phyloP scores from a whole-genome alignment of 37 sponge, comb jelly and placozoan genomes.

The Cladorhizidae sp. region DNA sequence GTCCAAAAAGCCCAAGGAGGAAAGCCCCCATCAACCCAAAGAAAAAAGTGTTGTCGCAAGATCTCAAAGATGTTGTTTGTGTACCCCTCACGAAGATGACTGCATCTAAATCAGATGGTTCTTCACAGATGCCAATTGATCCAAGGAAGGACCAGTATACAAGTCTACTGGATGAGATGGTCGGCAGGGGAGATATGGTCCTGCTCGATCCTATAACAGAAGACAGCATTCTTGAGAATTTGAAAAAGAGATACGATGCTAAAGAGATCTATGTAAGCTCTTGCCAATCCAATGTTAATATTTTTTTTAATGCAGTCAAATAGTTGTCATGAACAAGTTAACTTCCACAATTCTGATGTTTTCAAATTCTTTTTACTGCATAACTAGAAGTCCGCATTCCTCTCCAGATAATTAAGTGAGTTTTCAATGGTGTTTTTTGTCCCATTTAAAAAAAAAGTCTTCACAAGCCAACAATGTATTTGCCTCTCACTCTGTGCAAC shows the following conservation, averaged over 20 bases:
- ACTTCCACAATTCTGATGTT: not conserved
- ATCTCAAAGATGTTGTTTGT: not conserved
- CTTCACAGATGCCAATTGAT: not conserved
- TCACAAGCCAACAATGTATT: no score
- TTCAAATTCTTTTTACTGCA: not conserved
- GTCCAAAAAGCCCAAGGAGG: not conserved
- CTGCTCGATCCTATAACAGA: constrained; percentile 77
- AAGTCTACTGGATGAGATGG: constrained; percentile 76
- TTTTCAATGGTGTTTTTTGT: no score
- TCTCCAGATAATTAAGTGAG: no score
- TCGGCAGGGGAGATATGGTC: constrained; percentile 86
- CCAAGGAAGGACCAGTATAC: constrained; percentile 37
- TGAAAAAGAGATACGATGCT: constrained; percentile 63
- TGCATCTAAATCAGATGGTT: not conserved
- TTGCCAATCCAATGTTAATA: no score
- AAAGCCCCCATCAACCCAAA: not conserved
- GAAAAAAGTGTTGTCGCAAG: not conserved
- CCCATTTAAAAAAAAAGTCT: no score
- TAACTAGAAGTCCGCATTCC: not conserved
- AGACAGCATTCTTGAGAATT: constrained; percentile 67
- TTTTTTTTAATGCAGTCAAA: not conserved
- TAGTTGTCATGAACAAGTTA: not conserved
- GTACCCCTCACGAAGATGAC: not conserved
- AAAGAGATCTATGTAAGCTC: constrained; percentile 83
- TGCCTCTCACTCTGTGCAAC: no score